Evolutionary conservation across 2,797 vertebrate species (phyloP), one percentile per base, ranked within the genome.

Genomic region (Sebastes hopkinsi): DNA sequence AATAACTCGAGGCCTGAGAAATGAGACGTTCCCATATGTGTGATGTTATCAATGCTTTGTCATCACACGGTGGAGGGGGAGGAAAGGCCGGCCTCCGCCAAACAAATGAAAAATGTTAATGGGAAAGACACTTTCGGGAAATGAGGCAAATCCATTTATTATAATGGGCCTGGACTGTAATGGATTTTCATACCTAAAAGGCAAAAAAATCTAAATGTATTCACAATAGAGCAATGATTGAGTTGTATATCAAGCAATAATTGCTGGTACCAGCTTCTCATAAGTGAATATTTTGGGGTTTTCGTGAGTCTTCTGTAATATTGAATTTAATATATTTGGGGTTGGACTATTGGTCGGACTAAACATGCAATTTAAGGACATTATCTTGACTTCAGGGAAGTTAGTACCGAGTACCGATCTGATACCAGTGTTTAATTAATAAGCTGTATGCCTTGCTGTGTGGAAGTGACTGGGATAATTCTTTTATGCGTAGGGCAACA

Each of bases 1-100:
- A 88, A 80, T 81, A 70, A 85, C 80, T 87, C 10, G 2, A 74
- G 67, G 64, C 79, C 67, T 87, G 83, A 91, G 89, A 92, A 92
- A 75, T 83, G 18, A 89, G 71, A 77, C 32, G 10, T 91, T 93
- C 81, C 81, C 89, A 87, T 87, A 74, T 86, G 73, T 36, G 13
- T 61, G 27, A 78, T 73, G 81, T 75, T 77, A 79, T 88, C 78
- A 81, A 25, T 0, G 38, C 61, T 36, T 82, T 81, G 75, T 88
- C 81, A 77, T 62, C 46, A 10, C 46, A 10, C 1, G 3, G 50
- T 36, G 1, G 16, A 50, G 60, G 62, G 52, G 59, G 60, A 42
- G 56, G 55, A 32, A 60, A 54, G 46, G 16, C 46, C 1, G 8
- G 7, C 8, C 42, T 27, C 66, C 54, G 77, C 32, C 72, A 66